Evolutionary conservation across 2,797 vertebrate species (phyloP).

Genomic region (Columba guinea): DNA sequence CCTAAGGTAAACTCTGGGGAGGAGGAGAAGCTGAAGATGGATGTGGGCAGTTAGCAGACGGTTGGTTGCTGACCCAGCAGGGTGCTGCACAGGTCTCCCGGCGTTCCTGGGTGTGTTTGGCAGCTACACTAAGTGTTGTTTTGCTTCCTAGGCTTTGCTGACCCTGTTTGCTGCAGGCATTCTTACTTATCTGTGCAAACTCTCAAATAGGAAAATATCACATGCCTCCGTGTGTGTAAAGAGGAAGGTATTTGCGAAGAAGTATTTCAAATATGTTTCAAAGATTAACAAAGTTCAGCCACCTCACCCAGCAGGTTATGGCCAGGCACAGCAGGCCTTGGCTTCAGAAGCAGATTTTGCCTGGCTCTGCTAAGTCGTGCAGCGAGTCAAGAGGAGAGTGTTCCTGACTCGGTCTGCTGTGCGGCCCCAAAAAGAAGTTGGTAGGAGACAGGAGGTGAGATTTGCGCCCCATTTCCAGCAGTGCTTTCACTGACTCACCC

Average conservation of each 20-base stretch:
- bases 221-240: background rate
- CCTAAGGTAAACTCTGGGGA: background rate
- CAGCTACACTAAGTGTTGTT: background rate
- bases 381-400: background rate
- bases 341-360: background rate
- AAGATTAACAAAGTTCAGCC: slow-evolving; percentile 11
- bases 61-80: background rate
- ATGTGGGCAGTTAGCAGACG: background rate
- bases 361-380: background rate
- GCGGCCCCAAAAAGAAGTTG: background rate
- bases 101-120: background rate
- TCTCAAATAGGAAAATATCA: slow-evolving; percentile 1
- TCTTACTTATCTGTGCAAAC: slow-evolving; percentile 31
- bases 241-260: slow-evolving; percentile 41
- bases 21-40: background rate
- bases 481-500: background rate
- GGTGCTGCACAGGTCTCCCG: background rate
- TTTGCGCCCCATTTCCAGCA: background rate
- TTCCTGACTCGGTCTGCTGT: background rate
- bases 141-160: background rate
- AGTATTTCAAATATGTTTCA: slow-evolving; percentile 42
- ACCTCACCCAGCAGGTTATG: background rate
- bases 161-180: background rate
- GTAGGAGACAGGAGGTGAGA: background rate
- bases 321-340: background rate